phyloP scores from a whole-genome alignment of 1,140 invertebrate species.

The Melitaea cinxia region DNA sequence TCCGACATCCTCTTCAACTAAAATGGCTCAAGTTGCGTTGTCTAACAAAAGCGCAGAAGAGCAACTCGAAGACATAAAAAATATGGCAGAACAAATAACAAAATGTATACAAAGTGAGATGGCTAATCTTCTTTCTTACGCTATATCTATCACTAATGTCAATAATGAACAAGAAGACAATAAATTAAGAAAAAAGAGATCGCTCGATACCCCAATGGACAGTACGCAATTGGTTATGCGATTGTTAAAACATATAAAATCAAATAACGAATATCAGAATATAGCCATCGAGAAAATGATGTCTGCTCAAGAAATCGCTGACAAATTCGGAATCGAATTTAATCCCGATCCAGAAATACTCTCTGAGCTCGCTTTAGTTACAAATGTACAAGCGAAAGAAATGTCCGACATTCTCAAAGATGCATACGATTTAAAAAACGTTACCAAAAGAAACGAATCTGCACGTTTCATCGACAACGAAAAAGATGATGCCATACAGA shows the following conservation, averaged over 20 bases:
- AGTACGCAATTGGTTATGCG: slow-evolving; percentile 64
- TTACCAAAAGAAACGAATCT: slow-evolving; percentile 37
- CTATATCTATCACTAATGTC: slow-evolving; percentile 39
- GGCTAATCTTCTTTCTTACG: slow-evolving; percentile 60
- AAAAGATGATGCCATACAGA: neutral
- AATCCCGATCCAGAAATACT: slow-evolving; percentile 69
- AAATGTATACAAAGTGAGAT: slow-evolving; percentile 62
- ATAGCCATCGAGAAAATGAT: slow-evolving; percentile 77
- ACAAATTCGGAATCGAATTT: slow-evolving; percentile 70
- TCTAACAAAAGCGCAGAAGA: slow-evolving; percentile 64
- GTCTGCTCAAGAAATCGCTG: slow-evolving; percentile 74
- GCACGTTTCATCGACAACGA: neutral
- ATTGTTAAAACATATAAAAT: slow-evolving; percentile 71
- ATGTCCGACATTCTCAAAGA: slow-evolving; percentile 62
- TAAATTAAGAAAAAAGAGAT: slow-evolving; percentile 53
- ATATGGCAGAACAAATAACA: slow-evolving; percentile 61
- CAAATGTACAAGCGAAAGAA: slow-evolving; percentile 66
- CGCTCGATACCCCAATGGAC: slow-evolving; percentile 63
- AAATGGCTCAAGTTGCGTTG: slow-evolving; percentile 59
- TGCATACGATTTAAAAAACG: slow-evolving; percentile 51
- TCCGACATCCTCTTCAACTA: slow-evolving; percentile 52
- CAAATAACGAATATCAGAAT: slow-evolving; percentile 72
- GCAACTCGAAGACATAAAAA: slow-evolving; percentile 68
- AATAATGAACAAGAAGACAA: slow-evolving; percentile 48
- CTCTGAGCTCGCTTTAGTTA: slow-evolving; percentile 59